phyloP scores from a whole-genome alignment of 2,888 invertebrate genomes.

The Sphaerophoria taeniata region DNA sequence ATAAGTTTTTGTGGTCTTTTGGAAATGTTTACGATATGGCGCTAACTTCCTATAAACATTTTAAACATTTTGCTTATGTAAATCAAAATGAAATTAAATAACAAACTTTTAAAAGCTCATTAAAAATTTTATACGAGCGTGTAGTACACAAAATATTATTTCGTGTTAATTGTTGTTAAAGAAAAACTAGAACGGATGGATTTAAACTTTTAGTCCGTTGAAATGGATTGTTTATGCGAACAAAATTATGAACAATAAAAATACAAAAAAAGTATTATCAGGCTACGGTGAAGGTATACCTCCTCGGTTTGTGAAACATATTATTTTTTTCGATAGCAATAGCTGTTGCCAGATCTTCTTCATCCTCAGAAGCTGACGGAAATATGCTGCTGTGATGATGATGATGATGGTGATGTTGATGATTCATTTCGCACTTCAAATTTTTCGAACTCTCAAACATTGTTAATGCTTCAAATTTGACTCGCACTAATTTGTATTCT shows the following conservation, averaged over 20 bases:
- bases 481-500: not conserved
- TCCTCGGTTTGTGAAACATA: conserved; percentile 81
- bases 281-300: conserved; percentile 75
- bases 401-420: not conserved
- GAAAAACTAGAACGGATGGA: not conserved
- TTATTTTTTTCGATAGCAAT: conserved; percentile 80
- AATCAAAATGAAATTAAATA: not conserved
- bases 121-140: not conserved
- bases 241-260: not conserved
- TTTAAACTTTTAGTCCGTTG: not conserved
- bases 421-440: conserved; percentile 47
- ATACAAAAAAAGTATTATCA: not conserved
- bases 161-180: not conserved
- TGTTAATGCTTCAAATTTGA: conserved; percentile 36
- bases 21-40: not conserved
- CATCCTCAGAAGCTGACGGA: conserved; percentile 81
- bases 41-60: not conserved
- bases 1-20: not conserved
- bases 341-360: conserved; percentile 81
- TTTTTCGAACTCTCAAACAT: conserved; percentile 47
- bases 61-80: not conserved
- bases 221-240: not conserved
- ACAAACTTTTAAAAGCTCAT: conserved; percentile 15
- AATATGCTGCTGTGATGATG: conserved; percentile 77
- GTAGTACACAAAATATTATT: not conserved